These are phyloP conservation scores for Poeciliopsis turrubarensis DNA, from an alignment of 2,113 vertebrate species.

Conservation along the genomic window DNA sequence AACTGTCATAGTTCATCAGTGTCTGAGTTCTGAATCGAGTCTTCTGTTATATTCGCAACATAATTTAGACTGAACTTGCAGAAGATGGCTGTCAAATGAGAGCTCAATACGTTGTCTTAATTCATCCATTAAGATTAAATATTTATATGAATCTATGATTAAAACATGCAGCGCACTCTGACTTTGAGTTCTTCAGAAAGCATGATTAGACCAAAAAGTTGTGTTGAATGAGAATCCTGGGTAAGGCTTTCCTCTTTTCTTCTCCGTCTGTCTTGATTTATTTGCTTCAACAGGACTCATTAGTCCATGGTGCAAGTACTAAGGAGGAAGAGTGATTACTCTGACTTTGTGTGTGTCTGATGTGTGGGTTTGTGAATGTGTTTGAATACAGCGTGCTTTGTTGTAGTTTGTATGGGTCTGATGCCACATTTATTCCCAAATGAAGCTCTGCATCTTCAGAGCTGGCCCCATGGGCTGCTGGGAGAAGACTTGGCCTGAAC, in stretches of 20 bases:
- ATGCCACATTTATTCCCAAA: conserved; percentile 52
- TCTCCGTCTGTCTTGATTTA: conserved; percentile 19
- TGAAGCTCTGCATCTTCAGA: conserved; percentile 42
- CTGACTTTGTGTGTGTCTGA: conserved; percentile 11
- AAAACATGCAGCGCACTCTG: background rate
- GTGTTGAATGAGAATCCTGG: background rate
- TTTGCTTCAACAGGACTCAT: conserved; percentile 56
- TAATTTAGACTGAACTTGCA: conserved; percentile 5
- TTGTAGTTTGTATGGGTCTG: conserved; percentile 33
- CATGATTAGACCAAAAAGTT: background rate
- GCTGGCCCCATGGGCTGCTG: conserved; percentile 28
- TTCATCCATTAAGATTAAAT: conserved; percentile 45
- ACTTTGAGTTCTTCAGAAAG: background rate
- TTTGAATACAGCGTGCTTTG: conserved; percentile 9
- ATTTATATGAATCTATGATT: conserved; percentile 34
- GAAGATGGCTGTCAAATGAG: conserved; percentile 2
- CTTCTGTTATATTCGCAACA: conserved; percentile 9
- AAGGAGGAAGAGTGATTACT: conserved; percentile 57
- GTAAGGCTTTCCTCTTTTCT: conserved; percentile 18
- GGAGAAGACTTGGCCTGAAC: conserved; percentile 52
- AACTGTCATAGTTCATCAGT: background rate
- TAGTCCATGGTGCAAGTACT: conserved; percentile 57
- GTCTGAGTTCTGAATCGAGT: background rate
- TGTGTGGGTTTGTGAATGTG: conserved; percentile 18
- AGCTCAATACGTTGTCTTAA: background rate